Evolutionary conservation across 2,113 vertebrate genomes (phyloP).

Genomic region (Chiloscyllium plagiosum): DNA sequence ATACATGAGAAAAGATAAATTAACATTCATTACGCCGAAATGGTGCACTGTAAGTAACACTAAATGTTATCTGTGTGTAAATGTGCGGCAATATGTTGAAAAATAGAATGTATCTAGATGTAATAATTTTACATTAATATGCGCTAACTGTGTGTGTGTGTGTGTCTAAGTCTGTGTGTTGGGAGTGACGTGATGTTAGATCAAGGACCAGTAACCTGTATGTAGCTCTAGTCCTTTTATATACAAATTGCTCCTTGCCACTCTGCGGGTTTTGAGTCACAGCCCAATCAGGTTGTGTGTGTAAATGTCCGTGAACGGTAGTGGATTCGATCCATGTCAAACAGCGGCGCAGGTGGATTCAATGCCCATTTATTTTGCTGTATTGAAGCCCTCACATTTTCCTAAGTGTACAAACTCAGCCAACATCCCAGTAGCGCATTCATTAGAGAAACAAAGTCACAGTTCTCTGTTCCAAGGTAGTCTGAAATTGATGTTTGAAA

Average conservation of each 20-base stretch:
- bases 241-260: neutral
- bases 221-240: neutral
- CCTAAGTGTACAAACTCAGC: neutral
- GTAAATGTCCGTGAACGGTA: neutral
- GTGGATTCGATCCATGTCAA: neutral
- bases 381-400: neutral
- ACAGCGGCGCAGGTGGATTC: neutral
- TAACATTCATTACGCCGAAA: slow-evolving; percentile 13
- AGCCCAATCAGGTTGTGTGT: neutral
- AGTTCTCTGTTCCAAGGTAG: neutral
- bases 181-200: neutral
- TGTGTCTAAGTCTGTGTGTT: neutral
- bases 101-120: neutral
- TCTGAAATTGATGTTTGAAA: neutral
- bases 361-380: neutral
- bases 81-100: neutral
- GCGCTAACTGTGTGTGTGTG: neutral
- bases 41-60: neutral
- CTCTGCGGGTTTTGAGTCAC: neutral
- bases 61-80: slow-evolving; percentile 30
- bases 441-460: neutral
- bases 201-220: neutral
- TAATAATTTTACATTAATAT: slow-evolving; percentile 26
- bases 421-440: neutral
- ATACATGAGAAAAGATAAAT: slow-evolving; percentile 32